Evolutionary conservation across 2,888 invertebrate species (phyloP).

Genomic region (Dolichopus griseipennis): DNA sequence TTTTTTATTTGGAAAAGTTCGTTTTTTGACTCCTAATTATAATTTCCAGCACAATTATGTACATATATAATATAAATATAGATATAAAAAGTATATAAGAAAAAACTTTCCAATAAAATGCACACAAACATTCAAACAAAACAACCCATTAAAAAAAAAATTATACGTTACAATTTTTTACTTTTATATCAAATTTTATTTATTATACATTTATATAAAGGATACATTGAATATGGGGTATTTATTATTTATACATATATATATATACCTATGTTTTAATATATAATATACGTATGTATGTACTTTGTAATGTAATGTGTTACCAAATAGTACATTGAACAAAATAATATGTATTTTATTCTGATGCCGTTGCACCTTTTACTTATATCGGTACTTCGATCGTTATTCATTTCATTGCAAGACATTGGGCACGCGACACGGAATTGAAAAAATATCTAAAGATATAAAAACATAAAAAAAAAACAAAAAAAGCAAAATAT

Average conservation of each 20-base stretch:
- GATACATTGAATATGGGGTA: neutral
- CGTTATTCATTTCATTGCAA: conserved; percentile 44
- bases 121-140: too few species aligned
- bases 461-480: neutral
- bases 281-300: neutral
- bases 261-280: neutral
- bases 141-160: too few species aligned
- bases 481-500: neutral
- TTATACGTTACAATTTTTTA: too few species aligned
- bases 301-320: too few species aligned
- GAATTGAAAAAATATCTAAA: conserved; percentile 5
- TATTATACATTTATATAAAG: neutral
- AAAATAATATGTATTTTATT: neutral
- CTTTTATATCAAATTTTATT: too few species aligned
- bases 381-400: neutral
- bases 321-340: neutral
- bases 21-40: too few species aligned
- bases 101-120: too few species aligned
- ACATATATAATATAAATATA: too few species aligned
- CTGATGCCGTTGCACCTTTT: conserved; percentile 8
- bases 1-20: too few species aligned
- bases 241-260: too few species aligned
- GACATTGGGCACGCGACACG: conserved; percentile 57
- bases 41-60: too few species aligned
- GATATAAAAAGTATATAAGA: too few species aligned